Conservation (phyloP, 2,888 invertebrate species). For the Noctua janthe region DNA sequence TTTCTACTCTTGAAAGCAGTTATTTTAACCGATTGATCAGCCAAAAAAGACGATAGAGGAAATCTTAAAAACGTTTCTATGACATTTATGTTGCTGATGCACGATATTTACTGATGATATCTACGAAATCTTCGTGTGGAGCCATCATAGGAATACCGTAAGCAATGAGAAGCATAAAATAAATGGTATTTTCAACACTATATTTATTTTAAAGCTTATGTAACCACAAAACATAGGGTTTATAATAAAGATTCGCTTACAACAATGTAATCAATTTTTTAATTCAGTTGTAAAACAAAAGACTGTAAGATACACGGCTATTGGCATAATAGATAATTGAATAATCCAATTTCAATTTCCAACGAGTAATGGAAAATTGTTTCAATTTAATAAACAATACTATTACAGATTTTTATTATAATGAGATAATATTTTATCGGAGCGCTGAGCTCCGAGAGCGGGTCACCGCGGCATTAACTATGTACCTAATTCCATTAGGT, state of each 20-base stretch:
- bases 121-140: neutral
- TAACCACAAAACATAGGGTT: constrained; percentile 60
- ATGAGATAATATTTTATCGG: constrained; percentile 68
- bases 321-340: constrained; percentile 71
- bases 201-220: constrained; percentile 43
- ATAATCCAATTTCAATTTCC: constrained; percentile 72
- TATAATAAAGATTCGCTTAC: constrained; percentile 59
- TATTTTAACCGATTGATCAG: neutral
- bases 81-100: neutral
- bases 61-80: neutral
- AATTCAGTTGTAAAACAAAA: constrained; percentile 65
- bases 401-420: constrained; percentile 68
- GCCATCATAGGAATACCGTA: neutral
- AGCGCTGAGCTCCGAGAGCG: constrained; percentile 53
- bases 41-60: neutral
- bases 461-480: constrained; percentile 67
- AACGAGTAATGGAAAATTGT: constrained; percentile 69
- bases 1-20: neutral
- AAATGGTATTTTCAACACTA: constrained; percentile 27
- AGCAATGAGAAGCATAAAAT: constrained; percentile 35
- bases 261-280: constrained; percentile 61
- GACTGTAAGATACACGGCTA: constrained; percentile 57
- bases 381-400: constrained; percentile 74
- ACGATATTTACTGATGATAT: neutral
- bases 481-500: constrained; percentile 77